Percentiles rank a stretch among this genome's conserved stretches.
These are phyloP conservation scores for Hermaeophaga mercurialis DNA, from an alignment of 2,888 invertebrate species.

Conservation along the genomic window DNA sequence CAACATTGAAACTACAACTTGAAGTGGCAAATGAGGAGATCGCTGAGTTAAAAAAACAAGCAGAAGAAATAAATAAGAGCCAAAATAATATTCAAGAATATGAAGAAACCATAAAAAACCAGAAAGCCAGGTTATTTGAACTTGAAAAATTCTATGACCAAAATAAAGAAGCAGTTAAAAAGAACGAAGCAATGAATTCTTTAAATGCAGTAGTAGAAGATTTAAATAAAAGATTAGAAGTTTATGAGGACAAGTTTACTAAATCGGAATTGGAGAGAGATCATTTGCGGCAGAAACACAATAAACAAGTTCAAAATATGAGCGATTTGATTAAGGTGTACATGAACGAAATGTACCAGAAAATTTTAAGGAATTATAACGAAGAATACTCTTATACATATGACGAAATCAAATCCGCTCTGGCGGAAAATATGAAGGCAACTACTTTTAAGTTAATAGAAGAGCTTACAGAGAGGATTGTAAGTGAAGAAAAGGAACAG, in stretches of 20 bases:
- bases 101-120: slow-evolving; percentile 32
- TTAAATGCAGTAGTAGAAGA: slow-evolving; percentile 32
- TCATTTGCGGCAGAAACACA: slow-evolving; percentile 19
- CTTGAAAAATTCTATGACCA: slow-evolving; percentile 33
- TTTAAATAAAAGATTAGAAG: slow-evolving; percentile 34
- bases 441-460: slow-evolving; percentile 34
- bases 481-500: background rate
- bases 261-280: slow-evolving; percentile 28
- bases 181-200: slow-evolving; percentile 25
- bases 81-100: slow-evolving; percentile 27
- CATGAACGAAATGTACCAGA: slow-evolving; percentile 51
- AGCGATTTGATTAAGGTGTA: slow-evolving; percentile 44
- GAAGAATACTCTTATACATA: slow-evolving; percentile 29
- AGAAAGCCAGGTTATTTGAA: slow-evolving; percentile 34
- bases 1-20: slow-evolving; percentile 23
- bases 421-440: slow-evolving; percentile 37
- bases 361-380: slow-evolving; percentile 43
- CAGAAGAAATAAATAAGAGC: slow-evolving; percentile 26
- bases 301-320: slow-evolving; percentile 8
- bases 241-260: slow-evolving; percentile 29
- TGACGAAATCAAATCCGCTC: slow-evolving; percentile 31
- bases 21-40: slow-evolving; percentile 26
- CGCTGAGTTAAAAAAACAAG: slow-evolving; percentile 26
- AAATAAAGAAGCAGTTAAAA: slow-evolving; percentile 29
- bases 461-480: slow-evolving; percentile 1